Evolutionary conservation across 2,888 invertebrate genomes (phyloP), one percentile per base, ranked within the genome.

Genomic region (Cremastobaeus sp.): DNA sequence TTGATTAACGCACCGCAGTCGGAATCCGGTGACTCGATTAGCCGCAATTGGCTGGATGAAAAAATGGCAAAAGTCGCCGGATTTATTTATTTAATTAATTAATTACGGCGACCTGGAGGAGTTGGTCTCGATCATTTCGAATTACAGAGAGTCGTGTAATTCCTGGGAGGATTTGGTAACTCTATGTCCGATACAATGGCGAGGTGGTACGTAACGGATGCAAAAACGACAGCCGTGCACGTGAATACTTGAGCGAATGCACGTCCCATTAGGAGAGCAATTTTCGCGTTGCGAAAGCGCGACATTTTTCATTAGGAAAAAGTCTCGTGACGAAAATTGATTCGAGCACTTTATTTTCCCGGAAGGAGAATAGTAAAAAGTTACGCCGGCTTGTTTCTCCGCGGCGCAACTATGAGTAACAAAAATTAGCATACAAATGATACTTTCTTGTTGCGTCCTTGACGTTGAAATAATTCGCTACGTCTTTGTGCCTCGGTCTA

Each of bases 371-470:
- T 28, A 12, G 15, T 28, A 20, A 8, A 28, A n/a, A 8, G 20
- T 1, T 9, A 8, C 5, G 11, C 32, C 30, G 14, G n/a, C 39
- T 54, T 54, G 15, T 54, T 54, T 18, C 28, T 5, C 25, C 14
- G 12, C 3, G 25, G 8, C 20, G 28, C 54, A 12, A 15, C 41
- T 11, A 55, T 55, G 39, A 41, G 18, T 55, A 32, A 43, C 15
- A 11, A 43, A 45, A 59, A 59, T 47, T 59, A 37, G 59, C 47
- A 47, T 45, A 28, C 45, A 37, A 47, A 47, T 59, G 12, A 9
- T 32, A 17, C 43, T 45, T 25, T 18, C 28, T 30, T 3, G 14
- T 12, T 3, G 18, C 35, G 5, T 11, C 5, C 12, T 11, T 43
- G n/a, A 34, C 17, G 8, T 4, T 34, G 15, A 57, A 43, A 20